These are phyloP conservation scores for Drusus annulatus DNA, from an alignment of 1,140 invertebrate species.

Conservation along the genomic window DNA sequence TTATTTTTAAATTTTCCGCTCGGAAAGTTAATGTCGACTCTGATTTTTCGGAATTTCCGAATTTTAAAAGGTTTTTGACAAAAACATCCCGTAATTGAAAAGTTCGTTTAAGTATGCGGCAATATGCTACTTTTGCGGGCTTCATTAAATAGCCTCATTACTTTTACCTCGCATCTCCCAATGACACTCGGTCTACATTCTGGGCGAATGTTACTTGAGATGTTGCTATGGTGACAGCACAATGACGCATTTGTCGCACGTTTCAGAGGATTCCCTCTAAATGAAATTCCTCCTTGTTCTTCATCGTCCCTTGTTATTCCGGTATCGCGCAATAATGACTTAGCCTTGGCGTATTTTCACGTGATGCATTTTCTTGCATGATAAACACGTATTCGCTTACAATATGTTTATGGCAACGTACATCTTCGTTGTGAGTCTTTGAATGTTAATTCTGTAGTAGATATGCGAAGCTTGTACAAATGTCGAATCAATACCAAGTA, in stretches of 20 bases:
- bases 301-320: not conserved
- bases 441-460: not conserved
- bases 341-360: not conserved
- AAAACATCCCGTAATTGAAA: too few relatives aligned
- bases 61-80: too few relatives aligned
- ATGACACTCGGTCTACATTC: too few relatives aligned
- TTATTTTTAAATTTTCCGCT: too few relatives aligned
- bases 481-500: too few relatives aligned
- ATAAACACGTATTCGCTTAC: constrained; percentile 2
- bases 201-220: not conserved
- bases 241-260: not conserved
- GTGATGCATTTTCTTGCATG: constrained; percentile 12
- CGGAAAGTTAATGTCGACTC: too few relatives aligned
- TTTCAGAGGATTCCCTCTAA: constrained; percentile 2
- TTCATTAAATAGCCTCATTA: not conserved
- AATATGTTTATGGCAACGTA: not conserved
- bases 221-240: not conserved
- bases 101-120: too few relatives aligned
- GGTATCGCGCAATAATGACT: not conserved
- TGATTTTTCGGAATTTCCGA: too few relatives aligned
- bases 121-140: not conserved
- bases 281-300: not conserved
- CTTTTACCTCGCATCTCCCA: not conserved
- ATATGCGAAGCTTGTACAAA: too few relatives aligned
- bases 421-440: not conserved